A percentile compares a stretch with the other conserved stretches of the same genome.
Conservation (phyloP, 2,888 invertebrate genomes). For the Drosophila glabriapex region DNA sequence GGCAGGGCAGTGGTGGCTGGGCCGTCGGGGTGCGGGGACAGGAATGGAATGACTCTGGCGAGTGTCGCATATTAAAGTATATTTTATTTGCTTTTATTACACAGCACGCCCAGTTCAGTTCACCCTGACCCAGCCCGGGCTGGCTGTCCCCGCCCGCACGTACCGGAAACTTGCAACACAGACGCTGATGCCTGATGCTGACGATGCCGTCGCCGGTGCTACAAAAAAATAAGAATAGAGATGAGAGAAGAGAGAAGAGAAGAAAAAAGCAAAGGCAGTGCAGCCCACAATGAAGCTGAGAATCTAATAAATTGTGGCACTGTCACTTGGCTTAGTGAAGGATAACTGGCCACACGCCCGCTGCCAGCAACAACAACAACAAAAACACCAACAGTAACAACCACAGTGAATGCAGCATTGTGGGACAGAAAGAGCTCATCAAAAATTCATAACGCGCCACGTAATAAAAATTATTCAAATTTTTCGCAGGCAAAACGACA, state of each 20-base stretch:
- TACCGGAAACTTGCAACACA: constrained; percentile 78
- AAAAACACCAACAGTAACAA: constrained; percentile 39
- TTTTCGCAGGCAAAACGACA: constrained; percentile 66
- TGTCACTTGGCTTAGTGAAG: constrained; percentile 82
- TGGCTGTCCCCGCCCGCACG: constrained; percentile 28
- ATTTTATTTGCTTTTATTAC: constrained; percentile 81
- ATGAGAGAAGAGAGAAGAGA: constrained; percentile 8
- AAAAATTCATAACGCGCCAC: constrained; percentile 83
- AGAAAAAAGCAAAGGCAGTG: constrained; percentile 36
- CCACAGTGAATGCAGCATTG: constrained; percentile 32
- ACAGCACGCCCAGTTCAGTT: constrained; percentile 64
- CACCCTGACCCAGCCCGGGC: constrained; percentile 23
- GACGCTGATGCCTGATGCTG: constrained; percentile 59
- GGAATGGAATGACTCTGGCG: constrained; percentile 56
- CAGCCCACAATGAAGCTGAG: constrained; percentile 71
- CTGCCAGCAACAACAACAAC: constrained; percentile 34
- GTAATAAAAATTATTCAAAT: constrained; percentile 84
- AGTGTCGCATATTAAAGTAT: constrained; percentile 80
- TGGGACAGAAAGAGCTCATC: constrained; percentile 69
- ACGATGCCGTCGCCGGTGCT: constrained; percentile 36
- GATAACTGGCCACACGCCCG: constrained; percentile 80
- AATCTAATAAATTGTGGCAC: constrained; percentile 82
- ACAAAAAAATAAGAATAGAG: constrained; percentile 12
- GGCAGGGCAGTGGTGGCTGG: constrained; percentile 8
- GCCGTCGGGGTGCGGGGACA: background rate